Conservation (phyloP, 2,888 invertebrate genomes). For the Drosophila phalerata region DNA sequence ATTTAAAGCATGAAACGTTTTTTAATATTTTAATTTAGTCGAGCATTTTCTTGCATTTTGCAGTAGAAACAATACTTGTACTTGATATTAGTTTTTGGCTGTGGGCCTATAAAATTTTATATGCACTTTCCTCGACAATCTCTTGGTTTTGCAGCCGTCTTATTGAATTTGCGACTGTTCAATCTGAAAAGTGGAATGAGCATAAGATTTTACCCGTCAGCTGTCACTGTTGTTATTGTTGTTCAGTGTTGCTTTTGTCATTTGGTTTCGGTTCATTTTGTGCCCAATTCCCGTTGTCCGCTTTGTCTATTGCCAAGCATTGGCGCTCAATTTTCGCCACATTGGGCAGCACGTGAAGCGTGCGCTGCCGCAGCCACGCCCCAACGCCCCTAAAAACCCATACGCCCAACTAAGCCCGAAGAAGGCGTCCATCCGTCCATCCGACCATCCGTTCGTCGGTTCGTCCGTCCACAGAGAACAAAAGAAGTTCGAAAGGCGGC, state of each 20-base stretch:
- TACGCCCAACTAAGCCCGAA: slow-evolving; percentile 4
- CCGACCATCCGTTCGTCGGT: not conserved
- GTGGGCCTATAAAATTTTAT: slow-evolving; percentile 62
- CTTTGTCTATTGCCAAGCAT: slow-evolving; percentile 19
- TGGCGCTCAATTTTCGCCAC: slow-evolving; percentile 64
- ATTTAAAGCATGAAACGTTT: too few species aligned
- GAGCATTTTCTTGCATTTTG: not conserved
- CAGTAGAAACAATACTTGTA: slow-evolving; percentile 12
- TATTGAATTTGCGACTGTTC: slow-evolving; percentile 17
- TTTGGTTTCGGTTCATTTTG: slow-evolving; percentile 60
- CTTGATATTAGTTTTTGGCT: slow-evolving; percentile 46
- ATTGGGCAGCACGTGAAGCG: slow-evolving; percentile 75
- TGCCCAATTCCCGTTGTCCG: slow-evolving; percentile 44
- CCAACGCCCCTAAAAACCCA: slow-evolving; percentile 4
- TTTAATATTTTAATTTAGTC: too few species aligned
- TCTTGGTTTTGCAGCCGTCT: slow-evolving; percentile 5
- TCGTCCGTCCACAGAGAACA: slow-evolving; percentile 16
- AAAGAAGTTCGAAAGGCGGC: slow-evolving; percentile 10
- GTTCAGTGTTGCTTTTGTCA: slow-evolving; percentile 39
- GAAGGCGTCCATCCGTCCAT: slow-evolving; percentile 4
- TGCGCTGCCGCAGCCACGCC: slow-evolving; percentile 35
- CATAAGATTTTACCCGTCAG: slow-evolving; percentile 51
- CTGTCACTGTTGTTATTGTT: slow-evolving; percentile 38
- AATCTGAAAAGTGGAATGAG: not conserved
- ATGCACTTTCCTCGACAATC: slow-evolving; percentile 37